A percentile compares a stretch with the other conserved stretches of the same genome.
These are phyloP conservation scores for Planiliza haematocheilus DNA, from an alignment of 2,113 vertebrate species.

Conservation along the genomic window DNA sequence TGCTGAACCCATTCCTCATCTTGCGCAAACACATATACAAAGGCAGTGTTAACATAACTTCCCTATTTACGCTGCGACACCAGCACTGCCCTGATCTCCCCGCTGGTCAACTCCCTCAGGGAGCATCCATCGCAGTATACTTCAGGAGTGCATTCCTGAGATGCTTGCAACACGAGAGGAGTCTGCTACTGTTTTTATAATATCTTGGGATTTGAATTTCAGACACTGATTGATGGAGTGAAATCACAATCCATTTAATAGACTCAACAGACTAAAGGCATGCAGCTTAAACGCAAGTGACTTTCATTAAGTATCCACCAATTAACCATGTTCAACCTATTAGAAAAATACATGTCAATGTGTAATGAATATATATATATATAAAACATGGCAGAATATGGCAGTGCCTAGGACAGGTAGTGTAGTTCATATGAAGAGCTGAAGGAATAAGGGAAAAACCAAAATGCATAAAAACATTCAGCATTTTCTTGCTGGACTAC, in stretches of 20 bases:
- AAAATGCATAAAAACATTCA: too few species aligned
- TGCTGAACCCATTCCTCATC: slow-evolving; percentile 53
- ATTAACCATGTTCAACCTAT: slow-evolving; percentile 3
- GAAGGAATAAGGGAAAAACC: neutral
- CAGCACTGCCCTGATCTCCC: slow-evolving; percentile 31
- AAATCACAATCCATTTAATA: slow-evolving; percentile 42
- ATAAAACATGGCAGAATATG: slow-evolving; percentile 40
- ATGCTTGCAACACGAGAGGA: slow-evolving; percentile 70
- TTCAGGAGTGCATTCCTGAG: slow-evolving; percentile 67
- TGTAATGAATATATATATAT: slow-evolving; percentile 22
- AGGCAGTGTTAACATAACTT: slow-evolving; percentile 16
- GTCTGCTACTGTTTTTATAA: slow-evolving; percentile 59
- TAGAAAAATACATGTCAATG: slow-evolving; percentile 10
- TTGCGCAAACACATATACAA: slow-evolving; percentile 17
- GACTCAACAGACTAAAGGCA: slow-evolving; percentile 17
- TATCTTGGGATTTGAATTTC: slow-evolving; percentile 56
- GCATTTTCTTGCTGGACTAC: neutral
- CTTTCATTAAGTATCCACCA: slow-evolving; percentile 10
- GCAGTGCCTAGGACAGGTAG: slow-evolving; percentile 45
- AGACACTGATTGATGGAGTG: slow-evolving; percentile 36
- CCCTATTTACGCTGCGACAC: slow-evolving; percentile 38
- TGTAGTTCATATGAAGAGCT: slow-evolving; percentile 4
- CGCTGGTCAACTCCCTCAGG: slow-evolving; percentile 4
- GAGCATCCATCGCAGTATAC: slow-evolving; percentile 18
- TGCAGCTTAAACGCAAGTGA: slow-evolving; percentile 25